Conservation (phyloP, 1,140 invertebrate genomes). For the Manduca sexta region DNA sequence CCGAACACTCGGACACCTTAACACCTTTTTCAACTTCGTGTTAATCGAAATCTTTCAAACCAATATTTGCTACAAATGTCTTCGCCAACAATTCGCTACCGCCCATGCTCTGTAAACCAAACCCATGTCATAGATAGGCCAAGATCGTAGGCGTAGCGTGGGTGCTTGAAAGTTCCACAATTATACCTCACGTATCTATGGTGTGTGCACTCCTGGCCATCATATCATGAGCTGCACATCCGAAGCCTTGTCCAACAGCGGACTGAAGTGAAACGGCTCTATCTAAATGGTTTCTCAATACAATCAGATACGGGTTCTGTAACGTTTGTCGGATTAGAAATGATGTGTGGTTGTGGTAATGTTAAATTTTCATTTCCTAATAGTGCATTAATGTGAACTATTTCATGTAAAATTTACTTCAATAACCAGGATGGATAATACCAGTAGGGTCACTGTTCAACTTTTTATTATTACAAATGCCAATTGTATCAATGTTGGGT, state of each 20-base stretch:
- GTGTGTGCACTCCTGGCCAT: slow-evolving; percentile 24
- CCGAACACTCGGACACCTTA: too few species aligned
- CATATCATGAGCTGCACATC: slow-evolving; percentile 16
- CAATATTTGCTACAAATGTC: background rate
- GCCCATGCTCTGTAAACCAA: slow-evolving; percentile 1
- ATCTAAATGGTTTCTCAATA: slow-evolving; percentile 28
- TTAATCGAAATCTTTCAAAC: too few species aligned
- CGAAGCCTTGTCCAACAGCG: background rate
- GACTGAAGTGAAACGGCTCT: too few species aligned
- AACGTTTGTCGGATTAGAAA: slow-evolving; percentile 44
- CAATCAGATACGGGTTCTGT: slow-evolving; percentile 36
- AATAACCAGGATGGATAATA: too few species aligned
- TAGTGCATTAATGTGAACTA: too few species aligned
- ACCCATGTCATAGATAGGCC: slow-evolving; percentile 21
- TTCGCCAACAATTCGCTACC: background rate
- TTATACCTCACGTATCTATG: slow-evolving; percentile 39
- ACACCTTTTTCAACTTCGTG: too few species aligned
- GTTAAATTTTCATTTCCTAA: background rate
- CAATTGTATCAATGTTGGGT: too few species aligned
- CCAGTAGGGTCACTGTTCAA: too few species aligned
- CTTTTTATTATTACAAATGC: too few species aligned
- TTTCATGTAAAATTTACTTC: too few species aligned
- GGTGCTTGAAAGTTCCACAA: slow-evolving; percentile 43
- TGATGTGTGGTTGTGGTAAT: slow-evolving; percentile 21
- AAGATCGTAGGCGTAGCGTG: slow-evolving; percentile 38